phyloP scores from a whole-genome alignment of 2,113 vertebrate genomes.

The Boulengeromyrus knoepffleri region DNA sequence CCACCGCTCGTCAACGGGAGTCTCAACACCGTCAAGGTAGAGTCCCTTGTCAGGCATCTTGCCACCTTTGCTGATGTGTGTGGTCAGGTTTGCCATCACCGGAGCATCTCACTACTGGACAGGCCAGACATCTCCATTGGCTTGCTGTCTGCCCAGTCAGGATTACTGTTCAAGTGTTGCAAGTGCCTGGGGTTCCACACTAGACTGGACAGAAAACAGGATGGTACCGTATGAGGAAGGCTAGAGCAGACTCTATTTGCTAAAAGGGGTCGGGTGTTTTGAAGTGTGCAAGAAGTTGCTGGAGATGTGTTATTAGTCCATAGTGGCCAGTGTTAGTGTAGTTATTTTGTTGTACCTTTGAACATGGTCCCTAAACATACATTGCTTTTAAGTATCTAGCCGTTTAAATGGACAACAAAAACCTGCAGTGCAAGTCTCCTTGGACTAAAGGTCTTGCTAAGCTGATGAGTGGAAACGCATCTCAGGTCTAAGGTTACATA shows the following conservation, averaged over 20 bases:
- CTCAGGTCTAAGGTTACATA: not conserved
- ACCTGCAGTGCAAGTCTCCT: not conserved
- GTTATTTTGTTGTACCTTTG: not conserved
- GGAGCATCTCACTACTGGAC: not conserved
- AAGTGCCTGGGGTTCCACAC: not conserved
- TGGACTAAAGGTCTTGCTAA: not conserved
- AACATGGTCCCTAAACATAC: not conserved
- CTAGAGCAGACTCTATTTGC: not conserved
- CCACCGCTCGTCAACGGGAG: slow-evolving; percentile 52
- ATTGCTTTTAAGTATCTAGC: not conserved
- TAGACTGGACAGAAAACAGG: not conserved
- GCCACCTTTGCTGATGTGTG: not conserved
- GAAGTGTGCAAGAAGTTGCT: not conserved
- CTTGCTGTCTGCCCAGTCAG: not conserved
- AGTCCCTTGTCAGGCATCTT: slow-evolving; percentile 51
- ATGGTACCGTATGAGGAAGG: not conserved
- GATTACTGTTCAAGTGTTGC: not conserved
- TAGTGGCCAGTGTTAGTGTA: not conserved
- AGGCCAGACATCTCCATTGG: not conserved
- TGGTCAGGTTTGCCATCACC: not conserved
- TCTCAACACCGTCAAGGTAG: slow-evolving; percentile 44
- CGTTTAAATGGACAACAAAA: not conserved
- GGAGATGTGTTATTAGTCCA: not conserved
- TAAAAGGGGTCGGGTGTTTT: not conserved
- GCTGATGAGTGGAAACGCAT: not conserved